Base-by-base conservation (phyloP, 2,113 vertebrate genomes). In the Aegithalos caudatus region DNA sequence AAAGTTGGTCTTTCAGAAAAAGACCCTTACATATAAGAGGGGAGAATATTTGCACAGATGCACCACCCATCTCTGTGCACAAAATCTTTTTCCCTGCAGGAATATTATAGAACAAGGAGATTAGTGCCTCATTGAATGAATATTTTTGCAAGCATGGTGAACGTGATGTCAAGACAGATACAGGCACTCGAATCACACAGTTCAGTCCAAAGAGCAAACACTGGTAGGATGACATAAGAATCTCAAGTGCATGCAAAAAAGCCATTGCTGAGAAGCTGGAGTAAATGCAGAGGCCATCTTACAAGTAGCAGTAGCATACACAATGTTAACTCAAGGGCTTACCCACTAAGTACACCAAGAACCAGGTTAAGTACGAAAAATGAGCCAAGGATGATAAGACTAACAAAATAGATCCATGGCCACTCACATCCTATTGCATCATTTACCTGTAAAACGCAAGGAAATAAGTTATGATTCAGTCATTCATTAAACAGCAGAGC, bases 321-420 rank as follows among this genome's bases (percentile, higher is more conserved):
- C 97, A 98, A 97, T 29, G 96, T 65, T 88, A 96, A 98, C 96
- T 97, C 95, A 95, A 97, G 97, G 97, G 99, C 99, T 99, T 99
- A 99, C 99, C 99, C 99, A 99, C 99, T 99, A 95, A 99, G 98
- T 96, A 99, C 99, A 99, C 99, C 99, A 98, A 99, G 98, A 98
- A 99, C 99, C 98, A 99, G 99, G 98, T 99, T 99, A 98, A 99
- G 98, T 97, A 99, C 99, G 98, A 99, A 99, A 99, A 99, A 99
- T 98, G 99, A 99, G 98, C 99, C 99, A 98, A 99, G 98, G 98
- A 99, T 99, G 98, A 99, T 99, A 97, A 99, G 98, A 99, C 99
- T 99, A 99, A 99, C 99, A 99, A 99, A 99, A 99, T 99, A 99
- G 98, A 99, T 98, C 99, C 98, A 99, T 50, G 99, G 99, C 82